A percentile compares a stretch with the other conserved stretches of the same genome.
phyloP scores from a whole-genome alignment of 2,888 invertebrate genomes.

The Caenorhabditis sp. region DNA sequence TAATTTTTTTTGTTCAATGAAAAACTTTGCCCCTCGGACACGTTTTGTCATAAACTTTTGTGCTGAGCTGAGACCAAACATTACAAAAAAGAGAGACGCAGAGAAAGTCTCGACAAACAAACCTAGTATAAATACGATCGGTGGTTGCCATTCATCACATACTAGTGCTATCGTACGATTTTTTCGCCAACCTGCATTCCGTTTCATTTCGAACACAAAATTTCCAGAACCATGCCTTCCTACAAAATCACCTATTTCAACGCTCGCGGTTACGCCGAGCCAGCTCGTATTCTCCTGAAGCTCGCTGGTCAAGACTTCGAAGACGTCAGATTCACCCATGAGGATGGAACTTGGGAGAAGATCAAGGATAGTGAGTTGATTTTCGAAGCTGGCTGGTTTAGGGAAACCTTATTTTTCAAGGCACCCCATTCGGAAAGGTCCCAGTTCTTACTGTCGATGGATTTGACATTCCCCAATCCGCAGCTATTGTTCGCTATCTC shows the following conservation, averaged over 20 bases:
- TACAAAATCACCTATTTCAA: slow-evolving; percentile 59
- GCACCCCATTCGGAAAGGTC: not conserved
- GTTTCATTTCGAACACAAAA: not conserved
- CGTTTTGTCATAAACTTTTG: no score
- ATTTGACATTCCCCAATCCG: slow-evolving; percentile 5
- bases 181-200: not conserved
- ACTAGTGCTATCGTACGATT: no score
- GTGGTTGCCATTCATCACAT: no score
- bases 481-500: not conserved
- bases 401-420: no score
- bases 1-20: not conserved
- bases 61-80: no score
- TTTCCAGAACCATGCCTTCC: slow-evolving; percentile 23
- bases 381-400: no score
- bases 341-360: slow-evolving; percentile 16
- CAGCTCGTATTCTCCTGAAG: slow-evolving; percentile 27
- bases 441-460: slow-evolving; percentile 8
- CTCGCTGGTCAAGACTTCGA: slow-evolving; percentile 48
- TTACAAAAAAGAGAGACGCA: no score
- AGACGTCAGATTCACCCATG: slow-evolving; percentile 13
- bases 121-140: no score
- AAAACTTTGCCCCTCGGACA: no score
- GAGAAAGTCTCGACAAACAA: no score
- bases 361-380: slow-evolving; percentile 29
- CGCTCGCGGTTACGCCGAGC: slow-evolving; percentile 19